These are phyloP conservation scores for Trichechus manatus DNA, from an alignment of 2,113 vertebrate genomes.

Conservation along the genomic window DNA sequence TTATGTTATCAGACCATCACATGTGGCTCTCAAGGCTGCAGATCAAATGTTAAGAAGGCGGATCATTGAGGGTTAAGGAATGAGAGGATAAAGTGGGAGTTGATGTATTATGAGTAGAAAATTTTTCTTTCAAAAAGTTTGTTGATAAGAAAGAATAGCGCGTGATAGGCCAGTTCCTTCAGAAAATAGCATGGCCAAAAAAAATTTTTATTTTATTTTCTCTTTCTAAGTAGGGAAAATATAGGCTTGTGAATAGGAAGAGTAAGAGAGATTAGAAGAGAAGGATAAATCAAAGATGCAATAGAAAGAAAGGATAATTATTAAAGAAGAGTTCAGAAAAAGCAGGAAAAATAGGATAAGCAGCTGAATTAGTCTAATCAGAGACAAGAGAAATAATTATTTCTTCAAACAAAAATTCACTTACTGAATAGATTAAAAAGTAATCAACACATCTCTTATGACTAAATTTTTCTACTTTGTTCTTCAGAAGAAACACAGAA, in stretches of 20 bases:
- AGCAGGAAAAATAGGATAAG: background rate
- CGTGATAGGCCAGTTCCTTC: background rate
- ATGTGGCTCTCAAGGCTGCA: background rate
- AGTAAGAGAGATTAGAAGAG: background rate
- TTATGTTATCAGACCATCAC: background rate
- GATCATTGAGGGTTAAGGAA: background rate
- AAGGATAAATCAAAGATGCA: background rate
- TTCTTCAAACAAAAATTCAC: constrained; percentile 13
- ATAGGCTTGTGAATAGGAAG: background rate
- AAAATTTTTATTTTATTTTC: background rate
- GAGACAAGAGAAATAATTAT: background rate
- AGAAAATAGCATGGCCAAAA: background rate
- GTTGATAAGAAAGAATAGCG: background rate
- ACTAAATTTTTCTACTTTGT: constrained; percentile 3
- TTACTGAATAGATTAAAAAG: background rate
- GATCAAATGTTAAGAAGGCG: background rate
- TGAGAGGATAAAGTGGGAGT: background rate
- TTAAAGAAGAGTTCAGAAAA: background rate
- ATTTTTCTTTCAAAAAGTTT: background rate
- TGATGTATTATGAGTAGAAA: background rate
- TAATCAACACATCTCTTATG: background rate
- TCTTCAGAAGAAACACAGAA: background rate
- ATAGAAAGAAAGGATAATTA: background rate
- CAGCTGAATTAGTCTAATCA: background rate
- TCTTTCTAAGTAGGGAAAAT: background rate